Conservation (phyloP, 2,888 invertebrate species). For the Agonopterix alstromeriana region DNA sequence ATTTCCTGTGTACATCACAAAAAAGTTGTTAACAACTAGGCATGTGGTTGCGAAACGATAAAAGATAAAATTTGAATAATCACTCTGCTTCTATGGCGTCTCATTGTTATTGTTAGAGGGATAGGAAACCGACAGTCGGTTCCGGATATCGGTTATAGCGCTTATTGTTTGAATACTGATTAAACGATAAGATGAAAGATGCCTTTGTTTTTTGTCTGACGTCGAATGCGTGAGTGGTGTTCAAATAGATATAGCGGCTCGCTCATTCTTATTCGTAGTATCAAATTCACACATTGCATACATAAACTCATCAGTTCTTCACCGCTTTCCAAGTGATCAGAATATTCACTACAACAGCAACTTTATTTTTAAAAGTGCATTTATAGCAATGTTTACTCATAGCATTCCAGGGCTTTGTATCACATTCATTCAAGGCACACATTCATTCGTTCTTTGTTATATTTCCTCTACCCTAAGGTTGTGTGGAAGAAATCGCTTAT, state of each 20-base stretch:
- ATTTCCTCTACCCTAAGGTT: too few species aligned
- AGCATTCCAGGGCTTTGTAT: too few species aligned
- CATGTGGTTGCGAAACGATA: constrained; percentile 15
- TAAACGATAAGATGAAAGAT: constrained; percentile 15
- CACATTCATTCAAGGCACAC: too few species aligned
- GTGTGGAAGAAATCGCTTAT: too few species aligned
- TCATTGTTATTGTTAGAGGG: constrained; percentile 22
- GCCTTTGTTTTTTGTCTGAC: constrained; percentile 7
- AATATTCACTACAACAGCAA: too few species aligned
- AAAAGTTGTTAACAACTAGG: constrained; percentile 9
- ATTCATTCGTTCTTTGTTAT: too few species aligned
- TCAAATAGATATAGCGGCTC: background rate
- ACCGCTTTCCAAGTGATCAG: too few species aligned
- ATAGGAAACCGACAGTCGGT: constrained; percentile 37
- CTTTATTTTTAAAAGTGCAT: too few species aligned
- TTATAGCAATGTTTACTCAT: too few species aligned
- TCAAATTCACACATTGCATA: too few species aligned
- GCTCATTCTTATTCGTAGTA: background rate
- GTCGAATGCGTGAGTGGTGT: constrained; percentile 5
- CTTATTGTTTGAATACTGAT: constrained; percentile 47
- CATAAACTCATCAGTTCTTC: too few species aligned
- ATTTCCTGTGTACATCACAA: too few species aligned
- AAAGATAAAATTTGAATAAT: constrained; percentile 34
- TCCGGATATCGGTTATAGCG: constrained; percentile 33
- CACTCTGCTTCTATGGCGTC: constrained; percentile 20